phyloP scores from a whole-genome alignment of 2,888 invertebrate genomes.

The Diabrotica balteata region DNA sequence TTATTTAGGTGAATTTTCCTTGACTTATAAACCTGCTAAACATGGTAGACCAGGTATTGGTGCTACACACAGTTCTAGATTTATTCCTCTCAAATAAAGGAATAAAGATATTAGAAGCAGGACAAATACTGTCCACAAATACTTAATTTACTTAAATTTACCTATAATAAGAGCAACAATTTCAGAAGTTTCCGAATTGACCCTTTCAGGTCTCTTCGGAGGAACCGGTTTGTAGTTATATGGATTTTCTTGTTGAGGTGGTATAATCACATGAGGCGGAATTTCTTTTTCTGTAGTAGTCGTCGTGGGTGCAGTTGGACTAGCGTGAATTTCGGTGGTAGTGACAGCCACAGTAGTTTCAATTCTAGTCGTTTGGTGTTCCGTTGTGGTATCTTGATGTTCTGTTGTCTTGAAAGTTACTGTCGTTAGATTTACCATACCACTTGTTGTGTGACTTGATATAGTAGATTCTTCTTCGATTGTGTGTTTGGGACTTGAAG shows the following conservation, averaged over 20 bases:
- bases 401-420: conserved; percentile 22
- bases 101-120: too few relatives aligned
- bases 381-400: conserved; percentile 26
- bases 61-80: too few relatives aligned
- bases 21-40: too few relatives aligned
- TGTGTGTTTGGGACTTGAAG: conserved; percentile 49
- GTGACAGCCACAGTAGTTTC: conserved; percentile 31
- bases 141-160: too few relatives aligned
- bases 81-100: too few relatives aligned
- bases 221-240: conserved; percentile 35
- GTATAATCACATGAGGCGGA: conserved; percentile 24
- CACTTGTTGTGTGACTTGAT: conserved; percentile 20
- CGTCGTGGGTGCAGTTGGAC: conserved; percentile 20
- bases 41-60: too few relatives aligned
- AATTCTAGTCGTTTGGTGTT: conserved; percentile 31
- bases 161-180: conserved; percentile 79
- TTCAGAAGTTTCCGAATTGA: conserved; percentile 75
- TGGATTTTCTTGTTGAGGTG: conserved; percentile 21
- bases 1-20: too few relatives aligned
- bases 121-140: too few relatives aligned
- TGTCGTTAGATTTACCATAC: conserved; percentile 20
- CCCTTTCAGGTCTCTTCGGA: conserved; percentile 60
- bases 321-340: conserved; percentile 32
- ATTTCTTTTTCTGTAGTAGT: conserved; percentile 29
- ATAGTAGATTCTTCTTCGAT: conserved; percentile 50